phyloP scores from a whole-genome alignment of 2,888 invertebrate genomes.

The Phyllotreta cruciferae region DNA sequence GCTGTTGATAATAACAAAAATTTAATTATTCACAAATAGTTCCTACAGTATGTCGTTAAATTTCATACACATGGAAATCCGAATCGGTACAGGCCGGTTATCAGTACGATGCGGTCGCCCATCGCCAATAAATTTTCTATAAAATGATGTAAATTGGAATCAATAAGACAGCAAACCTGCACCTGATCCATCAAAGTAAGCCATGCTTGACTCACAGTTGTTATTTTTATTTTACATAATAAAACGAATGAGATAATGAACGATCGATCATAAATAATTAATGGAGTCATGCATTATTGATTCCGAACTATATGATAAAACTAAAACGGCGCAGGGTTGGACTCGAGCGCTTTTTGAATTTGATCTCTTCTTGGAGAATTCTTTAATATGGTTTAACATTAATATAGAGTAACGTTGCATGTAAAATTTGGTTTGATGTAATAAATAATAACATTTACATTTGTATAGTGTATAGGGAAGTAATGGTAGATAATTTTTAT shows the following conservation, averaged over 20 bases:
- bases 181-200: conserved; percentile 41
- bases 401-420: too few species aligned
- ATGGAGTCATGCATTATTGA: conserved; percentile 60
- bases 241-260: conserved; percentile 53
- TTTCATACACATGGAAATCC: conserved; percentile 1
- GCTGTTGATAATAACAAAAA: too few species aligned
- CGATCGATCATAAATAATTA: conserved; percentile 60
- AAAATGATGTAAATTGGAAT: conserved; percentile 39
- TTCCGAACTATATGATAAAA: conserved; percentile 55
- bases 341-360: conserved; percentile 10
- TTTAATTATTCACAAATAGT: too few species aligned
- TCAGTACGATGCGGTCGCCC: conserved; percentile 29
- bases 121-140: conserved; percentile 38
- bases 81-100: conserved; percentile 12
- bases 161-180: conserved; percentile 38
- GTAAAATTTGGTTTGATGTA: too few species aligned
- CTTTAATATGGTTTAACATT: too few species aligned
- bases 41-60: neutral
- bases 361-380: conserved; percentile 1
- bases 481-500: neutral
- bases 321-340: conserved; percentile 35
- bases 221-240: conserved; percentile 48
- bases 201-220: conserved; percentile 34
- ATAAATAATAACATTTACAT: too few species aligned
- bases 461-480: too few species aligned